These are phyloP conservation scores for Strix aluco DNA, from an alignment of 2,113 vertebrate species.

Conservation along the genomic window DNA sequence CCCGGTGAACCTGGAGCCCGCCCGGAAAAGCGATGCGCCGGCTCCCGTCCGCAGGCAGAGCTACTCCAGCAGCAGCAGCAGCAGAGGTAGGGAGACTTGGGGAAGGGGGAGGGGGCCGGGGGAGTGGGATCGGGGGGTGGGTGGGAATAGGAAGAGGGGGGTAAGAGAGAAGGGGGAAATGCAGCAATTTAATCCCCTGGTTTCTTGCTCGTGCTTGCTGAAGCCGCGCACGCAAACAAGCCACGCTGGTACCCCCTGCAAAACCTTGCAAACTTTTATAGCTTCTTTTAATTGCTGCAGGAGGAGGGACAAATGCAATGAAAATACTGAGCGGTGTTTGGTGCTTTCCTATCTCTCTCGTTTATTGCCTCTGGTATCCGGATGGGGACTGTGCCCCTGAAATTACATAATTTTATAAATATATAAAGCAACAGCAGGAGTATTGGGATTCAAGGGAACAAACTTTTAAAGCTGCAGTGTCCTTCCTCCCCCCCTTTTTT, in stretches of 20 bases:
- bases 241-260: conserved; percentile 44
- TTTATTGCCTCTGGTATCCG: not conserved
- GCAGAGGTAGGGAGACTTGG: conserved; percentile 80
- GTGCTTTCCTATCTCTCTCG: not conserved
- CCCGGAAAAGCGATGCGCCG: conserved; percentile 89
- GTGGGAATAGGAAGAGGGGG: conserved; percentile 47
- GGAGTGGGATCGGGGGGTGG: conserved; percentile 13
- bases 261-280: conserved; percentile 80
- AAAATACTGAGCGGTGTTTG: not conserved
- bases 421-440: conserved; percentile 51
- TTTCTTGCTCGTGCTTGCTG: not conserved
- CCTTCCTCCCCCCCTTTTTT: conserved; percentile 35
- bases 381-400: conserved; percentile 41
- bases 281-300: conserved; percentile 64
- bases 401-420: conserved; percentile 70
- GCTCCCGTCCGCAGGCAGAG: conserved; percentile 88
- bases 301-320: conserved; percentile 48
- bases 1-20: conserved; percentile 88
- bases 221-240: conserved; percentile 6
- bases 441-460: conserved; percentile 68
- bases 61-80: conserved; percentile 88
- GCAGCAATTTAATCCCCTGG: conserved; percentile 19
- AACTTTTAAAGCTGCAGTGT: conserved; percentile 79
- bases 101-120: conserved; percentile 26
- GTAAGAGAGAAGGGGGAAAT: conserved; percentile 32